Percentiles rank a stretch among this genome's conserved stretches.
These are phyloP conservation scores for Actias luna DNA, from an alignment of 2,888 invertebrate species.

Conservation along the genomic window DNA sequence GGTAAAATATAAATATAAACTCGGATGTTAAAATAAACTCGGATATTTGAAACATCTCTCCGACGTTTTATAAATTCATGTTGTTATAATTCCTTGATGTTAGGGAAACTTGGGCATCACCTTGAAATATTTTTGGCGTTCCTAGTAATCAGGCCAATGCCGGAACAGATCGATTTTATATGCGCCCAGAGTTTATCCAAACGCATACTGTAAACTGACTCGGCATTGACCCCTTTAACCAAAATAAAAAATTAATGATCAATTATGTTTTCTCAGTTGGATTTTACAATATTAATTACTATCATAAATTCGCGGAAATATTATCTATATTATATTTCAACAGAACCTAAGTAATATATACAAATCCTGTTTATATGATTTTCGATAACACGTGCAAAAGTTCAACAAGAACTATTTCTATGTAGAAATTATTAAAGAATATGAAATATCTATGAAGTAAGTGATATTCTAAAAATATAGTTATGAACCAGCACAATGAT, in stretches of 20 bases:
- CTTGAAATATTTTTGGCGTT: conserved; percentile 20
- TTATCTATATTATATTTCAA: neutral
- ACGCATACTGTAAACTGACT: conserved; percentile 21
- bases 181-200: conserved; percentile 24
- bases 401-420: neutral
- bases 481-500: too few species aligned
- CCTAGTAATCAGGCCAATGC: conserved; percentile 41
- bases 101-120: neutral
- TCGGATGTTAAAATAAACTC: too few species aligned
- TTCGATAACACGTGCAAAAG: neutral
- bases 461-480: too few species aligned
- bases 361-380: neutral
- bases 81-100: neutral
- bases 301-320: conserved; percentile 11
- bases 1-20: neutral
- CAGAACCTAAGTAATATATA: neutral
- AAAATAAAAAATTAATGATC: conserved; percentile 16
- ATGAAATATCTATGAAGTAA: neutral
- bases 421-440: neutral
- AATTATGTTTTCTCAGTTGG: neutral
- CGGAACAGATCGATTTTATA: conserved; percentile 23
- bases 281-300: conserved; percentile 1
- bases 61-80: neutral
- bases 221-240: conserved; percentile 36
- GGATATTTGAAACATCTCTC: neutral